A percentile compares a stretch with the other conserved stretches of the same genome.
These are phyloP conservation scores for Anas platyrhynchos DNA, from an alignment of 2,113 vertebrate species.

Conservation along the genomic window DNA sequence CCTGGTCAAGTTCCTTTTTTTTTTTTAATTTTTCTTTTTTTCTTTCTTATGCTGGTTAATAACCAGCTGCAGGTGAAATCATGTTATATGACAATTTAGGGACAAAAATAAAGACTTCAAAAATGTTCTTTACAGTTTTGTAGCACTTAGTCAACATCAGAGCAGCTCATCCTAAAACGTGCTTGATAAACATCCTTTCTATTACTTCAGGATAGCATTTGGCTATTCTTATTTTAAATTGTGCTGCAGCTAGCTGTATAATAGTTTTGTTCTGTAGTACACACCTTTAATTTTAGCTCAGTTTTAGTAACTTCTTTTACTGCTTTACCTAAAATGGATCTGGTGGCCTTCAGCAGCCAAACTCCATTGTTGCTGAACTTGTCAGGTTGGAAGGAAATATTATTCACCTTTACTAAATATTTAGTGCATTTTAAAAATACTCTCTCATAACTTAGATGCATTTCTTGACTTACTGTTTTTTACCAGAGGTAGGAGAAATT, in stretches of 20 bases:
- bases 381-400: background rate
- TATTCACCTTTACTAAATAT: background rate
- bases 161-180: background rate
- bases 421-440: background rate
- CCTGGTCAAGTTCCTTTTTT: background rate
- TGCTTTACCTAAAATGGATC: background rate
- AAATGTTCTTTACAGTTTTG: background rate
- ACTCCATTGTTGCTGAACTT: background rate
- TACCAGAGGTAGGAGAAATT: background rate
- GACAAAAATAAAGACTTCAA: background rate
- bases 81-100: background rate
- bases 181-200: background rate
- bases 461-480: background rate
- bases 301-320: background rate
- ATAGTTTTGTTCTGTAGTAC: background rate
- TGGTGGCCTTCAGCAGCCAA: background rate
- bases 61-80: background rate
- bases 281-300: background rate
- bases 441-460: background rate
- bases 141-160: background rate
- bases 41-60: background rate
- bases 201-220: background rate
- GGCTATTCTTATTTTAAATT: background rate
- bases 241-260: background rate
- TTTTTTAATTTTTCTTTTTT: too few relatives aligned